These are phyloP conservation scores for Coptodon bakossiorum DNA, from an alignment of 2,113 vertebrate genomes.

Conservation along the genomic window DNA sequence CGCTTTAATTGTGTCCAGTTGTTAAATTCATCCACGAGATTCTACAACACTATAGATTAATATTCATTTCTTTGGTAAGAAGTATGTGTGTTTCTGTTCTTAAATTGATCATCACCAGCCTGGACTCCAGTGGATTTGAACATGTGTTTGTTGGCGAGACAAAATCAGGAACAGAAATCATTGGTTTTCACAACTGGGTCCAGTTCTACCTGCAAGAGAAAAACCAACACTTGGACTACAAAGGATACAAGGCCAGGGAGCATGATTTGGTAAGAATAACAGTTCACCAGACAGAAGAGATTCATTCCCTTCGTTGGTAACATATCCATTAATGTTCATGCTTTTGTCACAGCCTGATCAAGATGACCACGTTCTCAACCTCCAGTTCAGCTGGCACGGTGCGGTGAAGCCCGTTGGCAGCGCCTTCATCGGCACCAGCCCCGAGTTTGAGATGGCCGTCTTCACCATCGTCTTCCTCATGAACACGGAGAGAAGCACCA, in stretches of 20 bases:
- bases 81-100: background rate
- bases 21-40: background rate
- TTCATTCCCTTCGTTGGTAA: background rate
- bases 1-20: background rate
- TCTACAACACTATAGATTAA: background rate
- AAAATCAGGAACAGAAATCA: conserved; percentile 68
- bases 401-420: conserved; percentile 78
- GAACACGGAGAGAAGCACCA: conserved; percentile 69
- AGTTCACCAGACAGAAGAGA: background rate
- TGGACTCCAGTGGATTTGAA: conserved; percentile 63
- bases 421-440: conserved; percentile 81
- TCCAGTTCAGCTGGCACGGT: conserved; percentile 86
- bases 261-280: conserved; percentile 16
- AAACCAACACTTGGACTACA: conserved; percentile 74
- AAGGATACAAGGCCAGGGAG: conserved; percentile 72
- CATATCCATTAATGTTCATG: background rate
- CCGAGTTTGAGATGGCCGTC: conserved; percentile 82
- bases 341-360: conserved; percentile 72
- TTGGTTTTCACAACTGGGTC: conserved; percentile 86
- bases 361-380: conserved; percentile 81
- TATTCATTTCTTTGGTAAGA: background rate
- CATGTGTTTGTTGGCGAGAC: conserved; percentile 79
- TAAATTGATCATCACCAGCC: conserved; percentile 44
- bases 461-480: conserved; percentile 81
- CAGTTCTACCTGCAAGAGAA: conserved; percentile 88